Base-by-base conservation (phyloP, 2,113 vertebrate species). In the Chauna torquata region DNA sequence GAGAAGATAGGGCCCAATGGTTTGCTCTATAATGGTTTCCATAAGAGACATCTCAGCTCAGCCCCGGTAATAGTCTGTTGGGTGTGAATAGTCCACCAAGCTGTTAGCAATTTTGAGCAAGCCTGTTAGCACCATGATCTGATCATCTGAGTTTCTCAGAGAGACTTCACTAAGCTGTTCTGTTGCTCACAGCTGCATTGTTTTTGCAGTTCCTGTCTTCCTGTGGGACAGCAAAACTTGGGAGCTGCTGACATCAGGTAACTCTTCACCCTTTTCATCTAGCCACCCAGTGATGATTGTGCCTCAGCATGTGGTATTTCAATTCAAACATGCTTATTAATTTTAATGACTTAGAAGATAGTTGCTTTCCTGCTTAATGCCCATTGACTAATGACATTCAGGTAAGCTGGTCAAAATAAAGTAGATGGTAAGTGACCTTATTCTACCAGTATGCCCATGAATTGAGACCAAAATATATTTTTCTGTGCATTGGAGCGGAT, bases 11-110 rank as follows among this genome's bases (percentile, higher is more conserved):
- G 69, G 52, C 65, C 80, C 86, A 86, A 34, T 0, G 7, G 50
- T 91, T 93, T 93, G 44, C 70, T 89, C 54, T 87, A 28, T 95
- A 96, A 94, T 91, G 74, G 45, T 87, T 95, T 95, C 95, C 95
- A 85, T 74, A 92, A 95, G 74, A 87, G 81, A 66, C 20, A 66
- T 3, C 59, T 90, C 72, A 2, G 52, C 74, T 79, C 77, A 18
- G 27, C 20, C 65, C 30, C 36, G 52, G 7, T 82, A 76, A 89
- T 36, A 50, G 58, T 11, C 65, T 62, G n/a, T 38, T 68, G 65
- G 89, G 71, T 68, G 78, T 94, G 92, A 94, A 88, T 82, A 88
- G 89, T 74, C 1, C 32, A 0, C 68, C 75, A 89, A 69, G 76
- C 95, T 96, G 94, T 91, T 95, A 61, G 58, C 83, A 94, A 87